Conservation (phyloP, 2,113 vertebrate species). For the Oceanodroma tethys region DNA sequence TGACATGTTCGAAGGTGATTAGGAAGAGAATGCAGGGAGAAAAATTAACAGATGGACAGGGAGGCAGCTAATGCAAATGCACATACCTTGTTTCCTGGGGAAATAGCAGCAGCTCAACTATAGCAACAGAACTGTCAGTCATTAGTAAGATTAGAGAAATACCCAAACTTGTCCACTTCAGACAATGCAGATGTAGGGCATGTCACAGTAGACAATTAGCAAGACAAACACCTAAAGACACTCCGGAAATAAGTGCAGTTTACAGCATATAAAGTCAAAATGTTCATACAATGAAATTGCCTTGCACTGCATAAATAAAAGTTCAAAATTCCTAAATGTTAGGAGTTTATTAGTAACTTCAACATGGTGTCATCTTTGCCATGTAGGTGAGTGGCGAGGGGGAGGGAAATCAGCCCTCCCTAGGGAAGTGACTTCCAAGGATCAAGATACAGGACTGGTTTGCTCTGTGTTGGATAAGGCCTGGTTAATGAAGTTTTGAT, state of each 20-base stretch:
- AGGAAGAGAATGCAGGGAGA: neutral
- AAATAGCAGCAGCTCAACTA: neutral
- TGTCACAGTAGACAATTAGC: neutral
- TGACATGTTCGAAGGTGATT: constrained; percentile 16
- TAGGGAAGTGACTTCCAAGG: neutral
- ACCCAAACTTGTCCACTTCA: neutral
- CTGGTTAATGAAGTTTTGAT: neutral
- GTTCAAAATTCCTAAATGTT: neutral
- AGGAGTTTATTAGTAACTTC: neutral
- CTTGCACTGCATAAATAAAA: neutral
- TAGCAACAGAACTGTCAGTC: neutral
- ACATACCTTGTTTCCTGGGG: neutral
- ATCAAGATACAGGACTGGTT: neutral
- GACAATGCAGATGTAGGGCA: neutral
- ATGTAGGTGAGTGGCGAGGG: neutral
- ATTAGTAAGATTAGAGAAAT: neutral
- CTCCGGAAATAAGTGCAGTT: neutral
- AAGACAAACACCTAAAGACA: neutral
- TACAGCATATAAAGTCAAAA: neutral
- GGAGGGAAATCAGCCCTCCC: neutral
- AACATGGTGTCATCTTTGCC: neutral
- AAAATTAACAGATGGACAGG: constrained; percentile 4
- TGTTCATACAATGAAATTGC: neutral
- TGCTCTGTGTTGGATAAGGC: neutral
- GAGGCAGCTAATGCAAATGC: neutral